These are phyloP conservation scores for Euschistus heros DNA, from an alignment of 1,140 invertebrate species.

Conservation along the genomic window DNA sequence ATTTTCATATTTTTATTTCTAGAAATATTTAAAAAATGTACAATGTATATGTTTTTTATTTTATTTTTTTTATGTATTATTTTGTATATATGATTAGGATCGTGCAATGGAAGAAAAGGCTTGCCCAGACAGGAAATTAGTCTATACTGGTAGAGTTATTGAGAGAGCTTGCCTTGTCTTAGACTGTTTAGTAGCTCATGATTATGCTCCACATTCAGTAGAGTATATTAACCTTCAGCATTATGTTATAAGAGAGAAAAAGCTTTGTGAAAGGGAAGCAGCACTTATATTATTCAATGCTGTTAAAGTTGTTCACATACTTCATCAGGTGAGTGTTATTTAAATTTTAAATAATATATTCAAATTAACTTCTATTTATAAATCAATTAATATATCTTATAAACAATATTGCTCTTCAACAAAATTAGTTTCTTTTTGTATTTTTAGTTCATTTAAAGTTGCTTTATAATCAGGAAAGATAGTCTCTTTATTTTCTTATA, in stretches of 20 bases:
- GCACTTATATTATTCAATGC: conserved; percentile 67
- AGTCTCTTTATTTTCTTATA: too few species aligned
- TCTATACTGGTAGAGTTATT: conserved; percentile 50
- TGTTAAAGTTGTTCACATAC: conserved; percentile 58
- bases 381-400: not conserved
- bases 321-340: conserved; percentile 51
- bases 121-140: conserved; percentile 39
- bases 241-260: conserved; percentile 72
- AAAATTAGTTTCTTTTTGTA: too few species aligned
- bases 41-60: too few species aligned
- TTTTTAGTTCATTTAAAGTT: too few species aligned
- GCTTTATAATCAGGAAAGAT: too few species aligned
- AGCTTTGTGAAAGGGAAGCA: conserved; percentile 63
- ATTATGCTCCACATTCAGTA: conserved; percentile 55
- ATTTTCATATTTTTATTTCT: not conserved
- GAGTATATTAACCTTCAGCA: conserved; percentile 68
- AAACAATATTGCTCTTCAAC: too few species aligned
- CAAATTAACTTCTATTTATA: not conserved
- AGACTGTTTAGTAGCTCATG: conserved; percentile 64
- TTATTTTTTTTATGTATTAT: not conserved
- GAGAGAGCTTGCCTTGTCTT: conserved; percentile 61
- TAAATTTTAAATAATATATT: not conserved
- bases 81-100: conserved; percentile 42
- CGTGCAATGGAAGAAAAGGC: conserved; percentile 53
- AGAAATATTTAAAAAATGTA: too few species aligned